Percentiles rank a stretch among this genome's conserved stretches.
Evolutionary conservation across 2,888 invertebrate species (phyloP).

Genomic region (Agonopterix subpropinquella): DNA sequence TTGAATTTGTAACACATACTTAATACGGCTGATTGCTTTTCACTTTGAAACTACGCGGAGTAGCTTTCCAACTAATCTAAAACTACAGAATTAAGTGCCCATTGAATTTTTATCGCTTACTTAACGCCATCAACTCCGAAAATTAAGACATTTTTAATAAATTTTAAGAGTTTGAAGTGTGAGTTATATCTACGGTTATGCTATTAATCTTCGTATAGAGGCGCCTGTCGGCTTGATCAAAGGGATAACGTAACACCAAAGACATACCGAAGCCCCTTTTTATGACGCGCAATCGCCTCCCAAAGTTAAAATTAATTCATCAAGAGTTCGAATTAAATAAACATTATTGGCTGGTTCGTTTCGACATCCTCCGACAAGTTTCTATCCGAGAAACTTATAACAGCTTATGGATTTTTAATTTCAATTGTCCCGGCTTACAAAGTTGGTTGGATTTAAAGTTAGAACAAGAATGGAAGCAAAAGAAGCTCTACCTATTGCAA

Average conservation of each 20-base stretch:
- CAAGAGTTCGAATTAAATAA: conserved; percentile 31
- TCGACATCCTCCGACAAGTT: neutral
- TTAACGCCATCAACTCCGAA: neutral
- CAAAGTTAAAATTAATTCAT: conserved; percentile 42
- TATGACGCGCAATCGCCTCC: conserved; percentile 27
- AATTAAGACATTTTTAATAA: conserved; percentile 6
- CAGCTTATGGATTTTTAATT: no score
- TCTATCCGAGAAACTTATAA: no score
- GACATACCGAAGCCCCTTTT: conserved; percentile 14
- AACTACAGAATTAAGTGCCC: neutral
- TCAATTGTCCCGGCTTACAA: no score
- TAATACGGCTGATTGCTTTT: no score
- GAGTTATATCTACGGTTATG: conserved; percentile 1
- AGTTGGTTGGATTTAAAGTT: no score
- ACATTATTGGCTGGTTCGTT: conserved; percentile 21
- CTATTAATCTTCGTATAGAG: conserved; percentile 2
- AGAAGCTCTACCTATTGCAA: no score
- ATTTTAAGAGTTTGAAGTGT: conserved; percentile 1
- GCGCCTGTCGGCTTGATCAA: conserved; percentile 1
- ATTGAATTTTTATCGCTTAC: conserved; percentile 7
- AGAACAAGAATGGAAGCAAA: no score
- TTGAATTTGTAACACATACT: no score
- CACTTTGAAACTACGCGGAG: no score
- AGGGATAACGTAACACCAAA: neutral
- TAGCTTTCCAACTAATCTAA: neutral